These are phyloP conservation scores for Nycteola revayana DNA, from an alignment of 2,888 invertebrate genomes.

Conservation along the genomic window DNA sequence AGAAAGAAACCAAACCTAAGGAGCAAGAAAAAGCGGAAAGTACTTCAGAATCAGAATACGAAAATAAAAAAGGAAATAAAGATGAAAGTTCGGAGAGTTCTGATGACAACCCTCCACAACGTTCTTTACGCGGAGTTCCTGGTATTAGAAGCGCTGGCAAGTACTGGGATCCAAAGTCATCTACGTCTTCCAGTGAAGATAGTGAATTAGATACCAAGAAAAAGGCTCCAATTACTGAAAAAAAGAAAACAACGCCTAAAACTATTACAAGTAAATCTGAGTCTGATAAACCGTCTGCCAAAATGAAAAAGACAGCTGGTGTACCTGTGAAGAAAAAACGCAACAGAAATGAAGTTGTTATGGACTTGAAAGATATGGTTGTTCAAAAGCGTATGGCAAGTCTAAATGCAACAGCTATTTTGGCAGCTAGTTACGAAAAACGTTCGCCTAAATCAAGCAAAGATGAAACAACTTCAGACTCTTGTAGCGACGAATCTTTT, in stretches of 20 bases:
- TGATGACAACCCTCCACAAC: conserved; percentile 78
- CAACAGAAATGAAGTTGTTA: conserved; percentile 84
- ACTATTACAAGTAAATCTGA: conserved; percentile 66
- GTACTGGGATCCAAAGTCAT: conserved; percentile 91
- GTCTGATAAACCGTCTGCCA: conserved; percentile 71
- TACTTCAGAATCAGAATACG: conserved; percentile 76
- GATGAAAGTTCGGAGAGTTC: conserved; percentile 73
- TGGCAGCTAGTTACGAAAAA: conserved; percentile 94
- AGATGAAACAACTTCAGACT: conserved; percentile 82
- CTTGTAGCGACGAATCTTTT: conserved; percentile 77
- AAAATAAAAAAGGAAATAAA: conserved; percentile 64
- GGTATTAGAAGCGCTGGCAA: conserved; percentile 90
- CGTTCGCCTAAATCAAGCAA: conserved; percentile 82
- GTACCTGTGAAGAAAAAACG: conserved; percentile 78
- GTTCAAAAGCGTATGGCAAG: conserved; percentile 96
- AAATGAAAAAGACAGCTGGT: conserved; percentile 69
- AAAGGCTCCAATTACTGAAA: conserved; percentile 50
- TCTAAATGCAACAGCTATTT: conserved; percentile 93
- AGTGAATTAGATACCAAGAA: conserved; percentile 73
- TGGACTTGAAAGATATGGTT: conserved; percentile 93
- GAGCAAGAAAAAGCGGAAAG: conserved; percentile 68
- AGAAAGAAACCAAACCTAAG: conserved; percentile 67
- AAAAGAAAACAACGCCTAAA: conserved; percentile 65
- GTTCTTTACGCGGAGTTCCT: conserved; percentile 86
- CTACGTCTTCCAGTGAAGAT: conserved; percentile 83